Conservation (phyloP, 2,113 vertebrate species). For the Numida meleagris region DNA sequence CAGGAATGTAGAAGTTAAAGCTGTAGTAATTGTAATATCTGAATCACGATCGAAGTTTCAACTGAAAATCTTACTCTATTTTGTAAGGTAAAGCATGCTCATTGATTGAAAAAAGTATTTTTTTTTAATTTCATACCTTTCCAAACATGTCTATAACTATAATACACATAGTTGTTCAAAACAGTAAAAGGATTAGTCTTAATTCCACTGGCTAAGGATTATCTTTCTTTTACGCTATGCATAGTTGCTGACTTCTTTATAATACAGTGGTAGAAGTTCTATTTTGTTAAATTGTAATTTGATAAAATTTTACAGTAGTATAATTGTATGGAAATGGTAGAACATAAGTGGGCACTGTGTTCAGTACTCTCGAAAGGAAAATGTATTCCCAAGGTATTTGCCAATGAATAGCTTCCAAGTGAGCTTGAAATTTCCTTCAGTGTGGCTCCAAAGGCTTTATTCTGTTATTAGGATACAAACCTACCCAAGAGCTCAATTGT, state of each 20-base stretch:
- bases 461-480: background rate
- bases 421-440: background rate
- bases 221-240: background rate
- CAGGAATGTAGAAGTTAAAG: background rate
- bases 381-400: background rate
- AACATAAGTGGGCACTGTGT: background rate
- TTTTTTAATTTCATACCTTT: background rate
- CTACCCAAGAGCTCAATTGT: background rate
- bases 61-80: background rate
- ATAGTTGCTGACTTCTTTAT: background rate
- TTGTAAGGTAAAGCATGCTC: background rate
- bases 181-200: background rate
- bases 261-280: background rate
- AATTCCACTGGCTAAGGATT: background rate
- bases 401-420: background rate
- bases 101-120: background rate
- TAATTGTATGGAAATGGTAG: background rate
- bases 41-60: background rate
- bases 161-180: background rate
- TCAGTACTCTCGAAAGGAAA: background rate
- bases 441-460: background rate
- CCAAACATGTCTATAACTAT: background rate
- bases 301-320: background rate
- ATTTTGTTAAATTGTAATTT: background rate
- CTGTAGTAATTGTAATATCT: accelerated